Conservation (phyloP, 1,140 invertebrate genomes). For the Stratiolaelaps scimitus region DNA sequence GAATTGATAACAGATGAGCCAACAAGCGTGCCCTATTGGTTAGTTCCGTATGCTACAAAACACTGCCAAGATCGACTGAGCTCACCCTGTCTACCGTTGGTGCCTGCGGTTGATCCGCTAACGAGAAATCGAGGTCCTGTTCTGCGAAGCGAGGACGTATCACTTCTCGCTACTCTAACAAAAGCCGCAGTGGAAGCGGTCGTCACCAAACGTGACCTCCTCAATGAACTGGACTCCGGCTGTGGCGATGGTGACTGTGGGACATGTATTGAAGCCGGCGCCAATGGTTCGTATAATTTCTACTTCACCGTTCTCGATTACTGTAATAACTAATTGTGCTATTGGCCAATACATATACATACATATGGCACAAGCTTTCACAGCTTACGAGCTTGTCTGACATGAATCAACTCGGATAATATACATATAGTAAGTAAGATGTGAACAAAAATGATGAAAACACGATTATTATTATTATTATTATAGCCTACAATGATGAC, state of each 20-base stretch:
- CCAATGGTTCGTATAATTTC: conserved; percentile 41
- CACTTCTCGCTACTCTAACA: background rate
- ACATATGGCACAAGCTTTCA: too few relatives aligned
- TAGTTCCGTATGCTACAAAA: conserved; percentile 36
- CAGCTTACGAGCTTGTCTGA: too few relatives aligned
- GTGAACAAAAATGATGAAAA: too few relatives aligned
- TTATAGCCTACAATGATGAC: too few relatives aligned
- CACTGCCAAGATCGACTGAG: conserved; percentile 45
- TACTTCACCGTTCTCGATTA: too few relatives aligned
- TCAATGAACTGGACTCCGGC: conserved; percentile 58
- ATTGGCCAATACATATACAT: too few relatives aligned
- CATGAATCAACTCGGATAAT: too few relatives aligned
- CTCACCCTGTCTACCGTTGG: conserved; percentile 34
- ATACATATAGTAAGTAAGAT: too few relatives aligned
- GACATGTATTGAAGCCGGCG: conserved; percentile 53
- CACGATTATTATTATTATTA: too few relatives aligned
- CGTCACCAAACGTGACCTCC: conserved; percentile 46
- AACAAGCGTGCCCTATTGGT: conserved; percentile 40
- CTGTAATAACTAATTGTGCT: too few relatives aligned
- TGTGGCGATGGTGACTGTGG: conserved; percentile 74
- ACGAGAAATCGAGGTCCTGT: background rate
- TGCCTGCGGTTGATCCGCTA: background rate
- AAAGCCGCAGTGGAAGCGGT: conserved; percentile 45
- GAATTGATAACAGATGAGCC: conserved; percentile 22
- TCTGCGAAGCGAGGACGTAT: background rate